Conservation (phyloP, 2,888 invertebrate species). For the Tipula unca region DNA sequence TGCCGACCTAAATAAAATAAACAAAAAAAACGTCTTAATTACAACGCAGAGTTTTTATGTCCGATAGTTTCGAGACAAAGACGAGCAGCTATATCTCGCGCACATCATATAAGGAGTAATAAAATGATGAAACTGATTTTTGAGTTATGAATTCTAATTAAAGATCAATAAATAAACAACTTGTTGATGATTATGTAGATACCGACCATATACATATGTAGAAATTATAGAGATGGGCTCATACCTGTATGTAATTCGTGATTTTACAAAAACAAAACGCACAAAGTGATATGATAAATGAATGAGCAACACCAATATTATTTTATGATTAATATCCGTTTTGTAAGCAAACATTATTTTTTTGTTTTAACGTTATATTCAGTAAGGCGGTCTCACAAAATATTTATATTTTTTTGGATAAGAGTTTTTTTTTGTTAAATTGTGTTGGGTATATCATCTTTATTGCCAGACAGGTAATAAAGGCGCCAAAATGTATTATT, state of each 20-base stretch:
- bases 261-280: neutral
- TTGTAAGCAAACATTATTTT: neutral
- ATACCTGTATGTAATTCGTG: neutral
- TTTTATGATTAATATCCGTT: constrained; percentile 19
- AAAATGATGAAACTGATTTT: neutral
- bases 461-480: neutral
- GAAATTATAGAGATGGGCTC: neutral
- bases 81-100: neutral
- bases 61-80: neutral
- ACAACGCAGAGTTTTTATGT: neutral
- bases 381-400: neutral
- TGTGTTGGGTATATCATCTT: neutral
- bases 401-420: neutral
- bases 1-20: neutral
- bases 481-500: neutral
- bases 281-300: constrained; percentile 17
- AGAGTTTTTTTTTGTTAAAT: neutral
- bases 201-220: neutral
- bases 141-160: constrained; percentile 15
- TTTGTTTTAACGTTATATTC: neutral
- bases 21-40: neutral
- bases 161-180: constrained; percentile 20
- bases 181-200: neutral
- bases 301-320: constrained; percentile 10
- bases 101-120: neutral